phyloP scores from a whole-genome alignment of 1,140 invertebrate genomes.

The Gryon sp. region DNA sequence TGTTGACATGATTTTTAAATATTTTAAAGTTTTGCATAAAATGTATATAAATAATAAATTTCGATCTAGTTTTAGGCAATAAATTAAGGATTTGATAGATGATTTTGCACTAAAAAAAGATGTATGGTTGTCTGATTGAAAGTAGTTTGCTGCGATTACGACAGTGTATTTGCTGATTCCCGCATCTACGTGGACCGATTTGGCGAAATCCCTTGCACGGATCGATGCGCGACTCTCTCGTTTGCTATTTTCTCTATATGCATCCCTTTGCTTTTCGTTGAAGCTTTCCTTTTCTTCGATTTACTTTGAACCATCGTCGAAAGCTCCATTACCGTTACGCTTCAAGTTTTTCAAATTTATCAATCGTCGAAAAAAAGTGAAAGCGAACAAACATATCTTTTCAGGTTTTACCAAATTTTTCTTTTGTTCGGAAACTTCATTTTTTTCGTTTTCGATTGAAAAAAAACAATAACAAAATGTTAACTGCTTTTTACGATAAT shows the following conservation, averaged over 20 bases:
- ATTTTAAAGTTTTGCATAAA: too few relatives aligned
- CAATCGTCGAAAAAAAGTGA: too few relatives aligned
- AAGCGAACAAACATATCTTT: too few relatives aligned
- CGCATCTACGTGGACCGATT: conserved; percentile 23
- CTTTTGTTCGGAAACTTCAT: too few relatives aligned
- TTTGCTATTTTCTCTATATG: conserved; percentile 7
- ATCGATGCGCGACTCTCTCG: conserved; percentile 33
- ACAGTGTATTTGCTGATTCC: conserved; percentile 18
- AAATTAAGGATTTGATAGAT: too few relatives aligned
- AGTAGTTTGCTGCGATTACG: conserved; percentile 10
- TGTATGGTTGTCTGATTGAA: neutral
- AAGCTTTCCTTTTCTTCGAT: conserved; percentile 16
- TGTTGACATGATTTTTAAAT: too few relatives aligned
- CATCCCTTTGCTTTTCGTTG: conserved; percentile 19
- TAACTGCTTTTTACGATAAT: too few relatives aligned
- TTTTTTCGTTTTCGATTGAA: too few relatives aligned
- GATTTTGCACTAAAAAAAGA: neutral
- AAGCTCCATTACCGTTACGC: conserved; percentile 15
- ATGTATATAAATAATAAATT: too few relatives aligned
- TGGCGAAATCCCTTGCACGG: conserved; percentile 19
- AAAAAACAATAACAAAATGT: too few relatives aligned
- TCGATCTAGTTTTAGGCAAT: too few relatives aligned
- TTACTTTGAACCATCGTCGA: conserved; percentile 9
- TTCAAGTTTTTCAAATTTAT: conserved; percentile 7
- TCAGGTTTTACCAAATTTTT: too few relatives aligned